A percentile compares a stretch with the other conserved stretches of the same genome.
Conservation (phyloP, 1,140 invertebrate species). For the Leptestheria dahalacensis region DNA sequence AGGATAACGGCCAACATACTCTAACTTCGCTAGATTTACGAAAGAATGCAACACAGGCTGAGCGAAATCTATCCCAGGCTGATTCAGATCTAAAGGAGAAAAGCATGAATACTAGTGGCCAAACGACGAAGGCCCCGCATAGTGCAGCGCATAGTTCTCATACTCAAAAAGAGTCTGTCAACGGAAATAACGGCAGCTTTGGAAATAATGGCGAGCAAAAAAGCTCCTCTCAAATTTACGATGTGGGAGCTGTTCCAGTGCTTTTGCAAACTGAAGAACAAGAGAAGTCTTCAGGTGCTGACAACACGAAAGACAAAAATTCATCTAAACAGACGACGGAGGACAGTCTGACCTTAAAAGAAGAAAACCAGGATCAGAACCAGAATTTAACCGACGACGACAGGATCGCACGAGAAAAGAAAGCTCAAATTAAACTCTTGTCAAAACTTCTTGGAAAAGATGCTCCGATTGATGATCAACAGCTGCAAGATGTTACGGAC, state of each 20-base stretch:
- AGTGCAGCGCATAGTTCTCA: background rate
- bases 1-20: no score
- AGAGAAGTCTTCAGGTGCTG: background rate
- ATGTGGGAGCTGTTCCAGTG: background rate
- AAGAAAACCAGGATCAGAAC: background rate
- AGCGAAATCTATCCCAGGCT: no score
- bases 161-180: background rate
- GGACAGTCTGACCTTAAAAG: background rate
- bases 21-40: no score
- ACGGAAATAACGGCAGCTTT: background rate
- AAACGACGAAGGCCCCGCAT: background rate
- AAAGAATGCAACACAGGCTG: no score
- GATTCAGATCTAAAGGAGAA: background rate
- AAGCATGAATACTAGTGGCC: background rate
- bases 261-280: background rate
- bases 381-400: background rate
- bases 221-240: background rate
- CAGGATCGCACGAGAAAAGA: conserved; percentile 1
- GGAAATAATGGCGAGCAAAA: background rate
- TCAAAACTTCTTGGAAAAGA: conserved; percentile 15
- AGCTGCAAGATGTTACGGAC: background rate
- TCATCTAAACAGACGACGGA: background rate
- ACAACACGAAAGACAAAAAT: background rate
- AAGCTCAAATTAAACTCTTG: conserved; percentile 7
- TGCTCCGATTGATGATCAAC: background rate